Base-by-base conservation (phyloP, 2,888 invertebrate species). In the Polymixis flavicincta region DNA sequence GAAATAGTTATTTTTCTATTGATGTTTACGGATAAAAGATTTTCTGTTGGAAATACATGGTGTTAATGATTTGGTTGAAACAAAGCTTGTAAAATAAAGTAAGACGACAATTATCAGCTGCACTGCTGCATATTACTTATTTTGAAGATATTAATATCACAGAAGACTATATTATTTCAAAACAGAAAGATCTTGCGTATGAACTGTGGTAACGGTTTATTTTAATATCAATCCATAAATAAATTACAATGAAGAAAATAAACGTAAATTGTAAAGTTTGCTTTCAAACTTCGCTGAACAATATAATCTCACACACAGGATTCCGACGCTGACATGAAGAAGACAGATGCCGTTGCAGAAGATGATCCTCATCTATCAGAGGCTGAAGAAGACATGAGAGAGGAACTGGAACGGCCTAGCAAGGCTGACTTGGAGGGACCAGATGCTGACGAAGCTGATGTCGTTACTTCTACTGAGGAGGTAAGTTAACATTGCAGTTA, bases 301-400 rank as follows among this genome's bases (percentile, higher is more conserved):
- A 68, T 0, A 54, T 22, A 13, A 25, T 32, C 22, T 32, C 8
- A 19, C 45, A 6, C 25, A 32, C 81, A 95, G 93, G 94, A 94
- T 17, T 75, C 92, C 0, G 95, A 96, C 48, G 96, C 92, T 37
- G 97, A 97, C 57, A 93, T 97, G 32, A 98, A 98, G 94, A 98
- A 98, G 96, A 98, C 98, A 71, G 98, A 98, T 92, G 97, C 97
- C 65, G 91, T 96, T 48, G 96, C 97, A 64, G 97, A 97, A 81
- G 98, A 98, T 89, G 97, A 97, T 64, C 94, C 95, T 13, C 95
- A 94, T 86, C 93, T 93, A 74, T 94, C 94, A 1, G 95, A 95
- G 5, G 93, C 87, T n/a, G 94, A 93, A 60, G 93, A 85, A 11
- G 94, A 92, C 22, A 72, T 32, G 11, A 85, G 73, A 0, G 78